These are phyloP conservation scores for Stictocephala bisonia DNA, from an alignment of 2,888 invertebrate genomes.

Conservation along the genomic window DNA sequence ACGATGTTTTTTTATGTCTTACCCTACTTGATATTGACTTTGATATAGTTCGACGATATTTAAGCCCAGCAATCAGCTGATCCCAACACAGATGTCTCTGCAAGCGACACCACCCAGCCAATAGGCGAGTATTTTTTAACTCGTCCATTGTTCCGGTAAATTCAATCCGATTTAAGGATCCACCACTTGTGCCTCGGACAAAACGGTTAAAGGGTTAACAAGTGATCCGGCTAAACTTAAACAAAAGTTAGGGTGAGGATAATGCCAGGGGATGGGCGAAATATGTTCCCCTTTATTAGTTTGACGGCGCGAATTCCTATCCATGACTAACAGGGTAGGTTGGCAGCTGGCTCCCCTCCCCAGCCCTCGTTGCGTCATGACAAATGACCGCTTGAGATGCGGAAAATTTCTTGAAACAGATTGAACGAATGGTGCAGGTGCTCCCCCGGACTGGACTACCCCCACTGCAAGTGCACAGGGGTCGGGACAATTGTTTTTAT, in stretches of 20 bases:
- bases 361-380: constrained; percentile 52
- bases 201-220: constrained; percentile 47
- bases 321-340: constrained; percentile 47
- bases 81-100: neutral
- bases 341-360: constrained; percentile 20
- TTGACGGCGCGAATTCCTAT: constrained; percentile 45
- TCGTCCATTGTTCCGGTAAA: constrained; percentile 11
- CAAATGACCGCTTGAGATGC: constrained; percentile 48
- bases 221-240: constrained; percentile 40
- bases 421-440: constrained; percentile 46
- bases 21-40: too few species aligned
- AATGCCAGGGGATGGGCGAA: constrained; percentile 38
- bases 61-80: constrained; percentile 2
- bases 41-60: too few species aligned
- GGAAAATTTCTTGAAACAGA: constrained; percentile 47
- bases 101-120: neutral
- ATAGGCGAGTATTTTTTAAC: constrained; percentile 30
- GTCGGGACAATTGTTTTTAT: too few species aligned
- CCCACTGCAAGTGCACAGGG: too few species aligned
- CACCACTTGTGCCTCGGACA: constrained; percentile 39
- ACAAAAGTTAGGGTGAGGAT: constrained; percentile 35
- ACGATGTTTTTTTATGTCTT: too few species aligned
- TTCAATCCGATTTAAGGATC: constrained; percentile 38
- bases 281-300: constrained; percentile 44
- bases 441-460: too few species aligned